phyloP scores from a whole-genome alignment of 2,888 invertebrate species.

The Heliconius ismenius region DNA sequence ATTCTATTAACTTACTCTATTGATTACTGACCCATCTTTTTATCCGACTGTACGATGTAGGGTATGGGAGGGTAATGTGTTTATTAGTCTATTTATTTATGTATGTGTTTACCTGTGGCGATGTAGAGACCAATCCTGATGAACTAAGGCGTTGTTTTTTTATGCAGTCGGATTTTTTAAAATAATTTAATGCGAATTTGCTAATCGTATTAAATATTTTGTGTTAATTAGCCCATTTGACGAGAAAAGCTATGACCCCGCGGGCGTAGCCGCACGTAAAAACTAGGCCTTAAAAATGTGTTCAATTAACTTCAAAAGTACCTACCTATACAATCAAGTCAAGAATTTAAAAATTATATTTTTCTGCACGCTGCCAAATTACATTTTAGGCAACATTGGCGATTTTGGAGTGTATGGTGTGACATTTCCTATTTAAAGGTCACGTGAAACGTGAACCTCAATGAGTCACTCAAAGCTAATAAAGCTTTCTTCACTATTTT shows the following conservation, averaged over 20 bases:
- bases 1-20: constrained; percentile 14
- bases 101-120: neutral
- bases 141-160: too few relatives aligned
- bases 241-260: too few relatives aligned
- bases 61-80: too few relatives aligned
- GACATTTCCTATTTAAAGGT: constrained; percentile 3
- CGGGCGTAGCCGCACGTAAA: too few relatives aligned
- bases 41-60: too few relatives aligned
- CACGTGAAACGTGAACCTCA: neutral
- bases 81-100: neutral
- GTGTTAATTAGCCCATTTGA: neutral
- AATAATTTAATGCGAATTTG: neutral
- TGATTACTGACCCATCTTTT: neutral
- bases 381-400: neutral
- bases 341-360: too few relatives aligned
- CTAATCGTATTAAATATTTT: neutral
- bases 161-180: too few relatives aligned
- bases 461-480: neutral
- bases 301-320: too few relatives aligned
- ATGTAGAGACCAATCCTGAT: too few relatives aligned
- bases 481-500: neutral
- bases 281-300: too few relatives aligned
- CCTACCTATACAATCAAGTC: too few relatives aligned
- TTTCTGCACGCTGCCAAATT: too few relatives aligned
- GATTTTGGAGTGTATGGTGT: neutral